These are phyloP conservation scores for Stegastes partitus DNA, from an alignment of 2,113 vertebrate species.

Conservation along the genomic window DNA sequence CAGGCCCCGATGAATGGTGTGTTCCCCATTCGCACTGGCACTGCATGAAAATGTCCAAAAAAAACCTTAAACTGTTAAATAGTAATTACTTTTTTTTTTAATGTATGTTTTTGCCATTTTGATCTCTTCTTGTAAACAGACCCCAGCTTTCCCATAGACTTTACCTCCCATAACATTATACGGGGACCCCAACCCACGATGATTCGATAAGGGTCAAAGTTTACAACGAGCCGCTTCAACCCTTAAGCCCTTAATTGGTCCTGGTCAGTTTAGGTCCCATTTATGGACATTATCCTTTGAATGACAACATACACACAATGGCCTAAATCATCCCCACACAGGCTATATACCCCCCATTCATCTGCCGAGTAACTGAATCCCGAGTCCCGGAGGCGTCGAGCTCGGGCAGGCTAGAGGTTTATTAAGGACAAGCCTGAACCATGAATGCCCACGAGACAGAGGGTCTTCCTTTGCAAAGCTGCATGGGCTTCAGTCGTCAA, in stretches of 20 bases:
- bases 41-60: background rate
- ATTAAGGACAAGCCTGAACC: conserved; percentile 53
- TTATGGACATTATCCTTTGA: conserved; percentile 76
- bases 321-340: conserved; percentile 55
- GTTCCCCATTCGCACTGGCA: background rate
- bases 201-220: conserved; percentile 60
- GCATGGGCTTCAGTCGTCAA: conserved; percentile 65
- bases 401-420: conserved; percentile 49
- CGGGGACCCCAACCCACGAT: conserved; percentile 25
- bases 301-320: conserved; percentile 73
- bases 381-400: conserved; percentile 45
- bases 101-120: background rate
- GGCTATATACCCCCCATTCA: conserved; percentile 63
- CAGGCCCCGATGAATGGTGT: background rate
- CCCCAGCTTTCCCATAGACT: background rate
- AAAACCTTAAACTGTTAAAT: background rate
- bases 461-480: conserved; percentile 71
- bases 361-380: conserved; percentile 63
- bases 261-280: conserved; percentile 72
- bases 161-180: conserved; percentile 13
- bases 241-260: conserved; percentile 75
- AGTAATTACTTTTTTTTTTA: background rate
- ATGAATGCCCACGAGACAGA: conserved; percentile 70
- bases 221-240: conserved; percentile 60
- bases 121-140: background rate